Evolutionary conservation across 2,113 vertebrate genomes (phyloP).

Genomic region (Butorides virescens): DNA sequence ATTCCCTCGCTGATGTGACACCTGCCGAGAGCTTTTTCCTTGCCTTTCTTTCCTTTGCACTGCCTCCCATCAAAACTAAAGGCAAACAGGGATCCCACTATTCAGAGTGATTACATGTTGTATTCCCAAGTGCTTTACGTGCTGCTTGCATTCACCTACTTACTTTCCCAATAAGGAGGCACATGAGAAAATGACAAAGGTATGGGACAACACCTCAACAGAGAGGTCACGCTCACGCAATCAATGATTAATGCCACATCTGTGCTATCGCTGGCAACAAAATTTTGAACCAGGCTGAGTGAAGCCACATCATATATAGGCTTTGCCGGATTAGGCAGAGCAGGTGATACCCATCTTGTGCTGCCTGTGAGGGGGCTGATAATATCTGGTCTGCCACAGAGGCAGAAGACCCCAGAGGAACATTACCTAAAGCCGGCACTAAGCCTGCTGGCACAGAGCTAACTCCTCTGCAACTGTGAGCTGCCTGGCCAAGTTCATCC

Average conservation of each 20-base stretch:
- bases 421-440: background rate
- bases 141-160: background rate
- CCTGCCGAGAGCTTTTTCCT: background rate
- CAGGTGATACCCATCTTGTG: background rate
- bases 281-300: background rate
- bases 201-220: background rate
- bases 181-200: background rate
- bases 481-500: background rate
- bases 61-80: background rate
- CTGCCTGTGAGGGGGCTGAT: background rate
- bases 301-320: accelerated
- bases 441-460: background rate
- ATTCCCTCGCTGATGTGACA: background rate
- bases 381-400: background rate
- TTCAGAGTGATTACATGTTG: background rate
- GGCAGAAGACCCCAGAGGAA: background rate
- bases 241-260: background rate
- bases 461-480: background rate
- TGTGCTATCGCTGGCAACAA: background rate
- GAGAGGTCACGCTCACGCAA: accelerated
- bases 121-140: background rate
- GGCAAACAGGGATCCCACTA: background rate
- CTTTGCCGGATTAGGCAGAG: background rate
- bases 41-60: background rate
- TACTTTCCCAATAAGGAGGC: background rate